phyloP scores from a whole-genome alignment of 37 sponge, comb jelly and placozoan genomes.

The Crambe crambe region DNA sequence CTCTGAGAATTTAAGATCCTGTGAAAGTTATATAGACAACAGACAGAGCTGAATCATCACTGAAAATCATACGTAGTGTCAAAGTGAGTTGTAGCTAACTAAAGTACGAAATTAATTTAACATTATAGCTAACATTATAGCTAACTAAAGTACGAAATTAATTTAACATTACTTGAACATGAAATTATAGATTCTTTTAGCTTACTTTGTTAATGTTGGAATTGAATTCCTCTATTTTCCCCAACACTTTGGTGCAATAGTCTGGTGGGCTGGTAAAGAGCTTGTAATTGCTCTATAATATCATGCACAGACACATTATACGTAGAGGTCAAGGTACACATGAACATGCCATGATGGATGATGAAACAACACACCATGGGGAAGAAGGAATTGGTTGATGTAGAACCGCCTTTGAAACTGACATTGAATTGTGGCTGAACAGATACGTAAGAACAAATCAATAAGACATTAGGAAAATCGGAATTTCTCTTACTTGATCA shows the following conservation, averaged over 20 bases:
- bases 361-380: slow-evolving; percentile 26
- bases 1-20: not conserved
- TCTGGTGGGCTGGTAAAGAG: slow-evolving; percentile 54
- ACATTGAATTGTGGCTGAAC: slow-evolving; percentile 25
- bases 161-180: not conserved
- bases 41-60: not conserved
- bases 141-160: too few species aligned
- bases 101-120: too few species aligned
- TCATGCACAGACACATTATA: not conserved
- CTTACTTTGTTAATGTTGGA: slow-evolving; percentile 15
- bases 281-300: slow-evolving; percentile 41
- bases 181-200: not conserved
- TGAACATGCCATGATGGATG: not conserved
- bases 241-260: slow-evolving; percentile 63
- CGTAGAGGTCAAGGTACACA: not conserved
- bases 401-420: slow-evolving; percentile 19
- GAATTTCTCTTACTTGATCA: not conserved
- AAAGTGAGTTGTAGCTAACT: too few species aligned
- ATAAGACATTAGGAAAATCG: not conserved
- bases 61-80: too few species aligned
- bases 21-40: slow-evolving; percentile 11
- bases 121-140: too few species aligned
- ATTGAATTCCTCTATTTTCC: slow-evolving; percentile 70
- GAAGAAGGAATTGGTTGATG: slow-evolving; percentile 29
- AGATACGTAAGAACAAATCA: too few species aligned